phyloP scores from a whole-genome alignment of 2,888 invertebrate species.

The Micoletzkya japonica region DNA sequence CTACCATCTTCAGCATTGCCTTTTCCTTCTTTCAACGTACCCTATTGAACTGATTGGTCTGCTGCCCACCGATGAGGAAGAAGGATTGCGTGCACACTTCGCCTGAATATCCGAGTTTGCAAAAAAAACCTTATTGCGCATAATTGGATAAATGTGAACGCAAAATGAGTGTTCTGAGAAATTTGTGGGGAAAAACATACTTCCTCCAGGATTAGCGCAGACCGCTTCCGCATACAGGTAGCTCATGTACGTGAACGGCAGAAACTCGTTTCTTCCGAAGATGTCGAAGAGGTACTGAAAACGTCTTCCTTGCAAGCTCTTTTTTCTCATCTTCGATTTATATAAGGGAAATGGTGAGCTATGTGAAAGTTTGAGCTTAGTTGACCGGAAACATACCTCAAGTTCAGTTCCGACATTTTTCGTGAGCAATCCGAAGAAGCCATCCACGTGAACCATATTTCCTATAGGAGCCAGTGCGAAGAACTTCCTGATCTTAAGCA shows the following conservation, averaged over 20 bases:
- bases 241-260: neutral
- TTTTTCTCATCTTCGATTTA: too few species aligned
- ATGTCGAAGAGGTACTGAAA: neutral
- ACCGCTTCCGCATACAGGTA: neutral
- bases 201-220: neutral
- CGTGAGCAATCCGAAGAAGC: neutral
- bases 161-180: too few species aligned
- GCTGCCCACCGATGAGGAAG: too few species aligned
- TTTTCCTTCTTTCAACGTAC: too few species aligned
- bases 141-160: too few species aligned
- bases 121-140: too few species aligned
- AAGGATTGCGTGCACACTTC: too few species aligned
- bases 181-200: too few species aligned
- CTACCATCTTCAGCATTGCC: too few species aligned
- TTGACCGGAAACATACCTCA: neutral
- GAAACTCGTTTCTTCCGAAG: neutral
- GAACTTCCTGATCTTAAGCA: neutral
- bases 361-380: neutral
- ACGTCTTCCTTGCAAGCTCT: neutral
- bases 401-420: neutral
- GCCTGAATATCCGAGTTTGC: too few species aligned
- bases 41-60: too few species aligned
- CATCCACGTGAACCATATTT: neutral
- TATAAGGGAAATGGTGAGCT: too few species aligned
- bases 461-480: neutral